Evolutionary conservation across 2,113 vertebrate genomes (phyloP), one percentile per base, ranked within the genome.

Genomic region (Psittacula cyanocephala): DNA sequence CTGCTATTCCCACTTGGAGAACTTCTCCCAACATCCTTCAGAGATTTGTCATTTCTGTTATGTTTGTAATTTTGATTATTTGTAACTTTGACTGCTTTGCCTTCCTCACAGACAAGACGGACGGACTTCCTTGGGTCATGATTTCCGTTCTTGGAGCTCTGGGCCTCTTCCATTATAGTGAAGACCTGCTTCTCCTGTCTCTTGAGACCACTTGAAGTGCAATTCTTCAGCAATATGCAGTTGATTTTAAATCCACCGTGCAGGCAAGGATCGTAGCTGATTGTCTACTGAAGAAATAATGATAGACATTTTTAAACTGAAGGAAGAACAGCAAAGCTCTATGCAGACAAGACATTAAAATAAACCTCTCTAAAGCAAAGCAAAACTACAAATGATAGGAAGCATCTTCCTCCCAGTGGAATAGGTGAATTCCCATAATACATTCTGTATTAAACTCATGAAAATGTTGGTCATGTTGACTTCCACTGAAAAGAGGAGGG

Each of bases 131-230:
- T 98, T 77, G 98, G 93, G 94, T 98, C 98, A 96, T 98, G 97
- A 97, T 98, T 98, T 98, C 97, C 98, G 98, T 98, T 99, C 91
- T 98, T 98, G 89, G 98, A 98, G 97, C 97, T 98, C 97, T 90
- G 98, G 94, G 98, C 97, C 86, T 98, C 99, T 96, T 99, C 99
- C 99, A 99, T 99, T 97, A 98, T 98, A 98, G 88, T 97, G 93
- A 97, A 97, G 97, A 96, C 91, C 96, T 95, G 96, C 87, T 97
- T 97, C 95, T 96, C 96, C 95, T 68, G 82, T 91, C 92, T 96
- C 37, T 95, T 95, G 84, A 92, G 91, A 97, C 95, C 96, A 78
- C 97, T 27, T 97, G 82, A 97, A 97, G 97, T 97, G 96, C 88
- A 97, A 97, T 96, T 97, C 92, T 97, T 94, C 96, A 97, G 94